Evolutionary conservation across 2,888 invertebrate genomes (phyloP).

Genomic region (Pycnomerus fuliginosus): DNA sequence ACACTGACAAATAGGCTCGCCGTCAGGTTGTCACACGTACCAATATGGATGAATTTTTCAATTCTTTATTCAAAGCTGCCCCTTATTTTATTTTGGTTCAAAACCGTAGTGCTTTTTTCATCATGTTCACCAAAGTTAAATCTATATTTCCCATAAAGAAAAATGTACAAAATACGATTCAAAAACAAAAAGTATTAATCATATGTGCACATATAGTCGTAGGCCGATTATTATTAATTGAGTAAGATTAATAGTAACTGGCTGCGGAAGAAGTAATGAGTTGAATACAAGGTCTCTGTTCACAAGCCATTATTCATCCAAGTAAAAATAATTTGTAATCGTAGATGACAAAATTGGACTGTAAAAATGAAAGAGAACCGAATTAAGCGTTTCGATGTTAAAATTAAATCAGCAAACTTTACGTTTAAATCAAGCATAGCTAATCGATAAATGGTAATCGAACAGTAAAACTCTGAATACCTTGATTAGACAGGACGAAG

Average conservation of each 20-base stretch:
- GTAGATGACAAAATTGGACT: neutral
- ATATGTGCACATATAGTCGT: too few relatives aligned
- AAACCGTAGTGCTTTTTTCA: too few relatives aligned
- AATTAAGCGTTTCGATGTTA: slow-evolving; percentile 9
- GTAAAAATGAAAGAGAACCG: slow-evolving; percentile 1
- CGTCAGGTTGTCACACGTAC: slow-evolving; percentile 25
- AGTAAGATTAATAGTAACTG: slow-evolving; percentile 19
- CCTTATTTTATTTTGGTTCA: slow-evolving; percentile 6
- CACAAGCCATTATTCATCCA: slow-evolving; percentile 15
- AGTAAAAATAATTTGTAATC: slow-evolving; percentile 16
- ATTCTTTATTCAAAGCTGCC: slow-evolving; percentile 7
- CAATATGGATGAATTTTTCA: slow-evolving; percentile 19
- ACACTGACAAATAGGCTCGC: slow-evolving; percentile 30
- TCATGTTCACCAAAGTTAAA: too few relatives aligned
- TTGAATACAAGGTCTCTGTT: slow-evolving; percentile 12
- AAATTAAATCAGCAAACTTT: slow-evolving; percentile 34
- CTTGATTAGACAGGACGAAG: slow-evolving; percentile 25
- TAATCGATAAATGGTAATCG: slow-evolving; percentile 38
- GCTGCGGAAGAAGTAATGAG: slow-evolving; percentile 15
- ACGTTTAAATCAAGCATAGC: slow-evolving; percentile 34
- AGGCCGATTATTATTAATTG: slow-evolving; percentile 18
- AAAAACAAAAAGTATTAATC: neutral
- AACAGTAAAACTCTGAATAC: slow-evolving; percentile 18
- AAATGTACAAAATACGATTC: neutral
- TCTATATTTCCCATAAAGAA: too few relatives aligned